phyloP scores from a whole-genome alignment of 2,797 vertebrate species.

The Australoheros facetus region DNA sequence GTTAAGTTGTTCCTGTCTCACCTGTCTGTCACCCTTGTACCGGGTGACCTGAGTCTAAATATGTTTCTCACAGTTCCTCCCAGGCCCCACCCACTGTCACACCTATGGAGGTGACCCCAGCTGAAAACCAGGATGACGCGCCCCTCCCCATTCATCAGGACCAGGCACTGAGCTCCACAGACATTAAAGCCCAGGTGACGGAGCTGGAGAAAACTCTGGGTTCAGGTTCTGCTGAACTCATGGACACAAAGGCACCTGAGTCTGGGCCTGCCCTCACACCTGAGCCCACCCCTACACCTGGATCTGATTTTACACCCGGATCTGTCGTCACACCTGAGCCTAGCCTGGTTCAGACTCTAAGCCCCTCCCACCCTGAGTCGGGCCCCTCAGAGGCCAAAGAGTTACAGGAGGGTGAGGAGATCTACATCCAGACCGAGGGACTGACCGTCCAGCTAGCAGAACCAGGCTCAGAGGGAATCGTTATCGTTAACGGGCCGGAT shows the following conservation, averaged over 20 bases:
- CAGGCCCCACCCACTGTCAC: slow-evolving; percentile 33
- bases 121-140: slow-evolving; percentile 16
- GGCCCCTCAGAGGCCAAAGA: slow-evolving; percentile 29
- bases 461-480: slow-evolving; percentile 76
- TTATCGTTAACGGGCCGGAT: slow-evolving; percentile 80
- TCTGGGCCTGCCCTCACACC: background rate
- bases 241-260: slow-evolving; percentile 11
- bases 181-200: slow-evolving; percentile 55
- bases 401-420: slow-evolving; percentile 77
- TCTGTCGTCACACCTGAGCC: background rate
- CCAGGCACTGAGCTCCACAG: slow-evolving; percentile 39
- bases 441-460: slow-evolving; percentile 81
- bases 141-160: background rate
- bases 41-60: background rate
- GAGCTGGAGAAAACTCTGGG: slow-evolving; percentile 70
- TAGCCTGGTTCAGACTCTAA: slow-evolving; percentile 2
- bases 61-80: slow-evolving; percentile 33
- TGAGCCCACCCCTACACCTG: background rate
- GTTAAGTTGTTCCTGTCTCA: background rate
- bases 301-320: background rate
- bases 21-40: background rate
- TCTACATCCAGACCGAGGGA: slow-evolving; percentile 85
- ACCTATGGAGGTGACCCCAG: slow-evolving; percentile 47
- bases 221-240: background rate
- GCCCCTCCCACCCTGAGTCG: slow-evolving; percentile 2